Conservation (phyloP, 2,888 invertebrate genomes). For the Heliconius aoede region DNA sequence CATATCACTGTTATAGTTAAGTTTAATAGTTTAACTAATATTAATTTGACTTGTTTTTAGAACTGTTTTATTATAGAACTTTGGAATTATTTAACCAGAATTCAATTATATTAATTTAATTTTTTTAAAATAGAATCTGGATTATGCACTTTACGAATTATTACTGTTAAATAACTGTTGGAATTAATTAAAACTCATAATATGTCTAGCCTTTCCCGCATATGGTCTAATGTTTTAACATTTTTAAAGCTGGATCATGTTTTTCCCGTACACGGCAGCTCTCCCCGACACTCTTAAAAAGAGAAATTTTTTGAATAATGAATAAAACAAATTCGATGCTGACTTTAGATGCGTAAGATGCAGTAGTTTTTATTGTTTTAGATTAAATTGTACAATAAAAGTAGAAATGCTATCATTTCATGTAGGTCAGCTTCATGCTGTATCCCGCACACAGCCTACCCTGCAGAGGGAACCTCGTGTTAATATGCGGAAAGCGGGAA, state of each 20-base stretch:
- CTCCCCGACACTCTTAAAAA: constrained; percentile 62
- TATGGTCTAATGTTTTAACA: constrained; percentile 1
- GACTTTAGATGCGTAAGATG: constrained; percentile 59
- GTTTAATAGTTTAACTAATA: background rate
- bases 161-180: background rate
- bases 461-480: too few relatives aligned
- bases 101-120: background rate
- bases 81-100: background rate
- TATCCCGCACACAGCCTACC: too few relatives aligned
- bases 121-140: background rate
- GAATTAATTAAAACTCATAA: background rate
- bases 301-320: constrained; percentile 62
- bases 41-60: too few relatives aligned
- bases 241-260: constrained; percentile 30
- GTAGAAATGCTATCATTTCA: background rate
- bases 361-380: constrained; percentile 61
- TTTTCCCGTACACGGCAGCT: constrained; percentile 29
- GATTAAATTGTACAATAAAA: background rate
- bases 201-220: too few relatives aligned
- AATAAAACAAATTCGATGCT: constrained; percentile 59
- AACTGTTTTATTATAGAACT: background rate
- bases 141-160: background rate
- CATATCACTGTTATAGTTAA: background rate
- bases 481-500: too few relatives aligned
- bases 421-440: too few relatives aligned